Base-by-base conservation (phyloP, 2,113 vertebrate genomes). In the Nymphicus hollandicus region DNA sequence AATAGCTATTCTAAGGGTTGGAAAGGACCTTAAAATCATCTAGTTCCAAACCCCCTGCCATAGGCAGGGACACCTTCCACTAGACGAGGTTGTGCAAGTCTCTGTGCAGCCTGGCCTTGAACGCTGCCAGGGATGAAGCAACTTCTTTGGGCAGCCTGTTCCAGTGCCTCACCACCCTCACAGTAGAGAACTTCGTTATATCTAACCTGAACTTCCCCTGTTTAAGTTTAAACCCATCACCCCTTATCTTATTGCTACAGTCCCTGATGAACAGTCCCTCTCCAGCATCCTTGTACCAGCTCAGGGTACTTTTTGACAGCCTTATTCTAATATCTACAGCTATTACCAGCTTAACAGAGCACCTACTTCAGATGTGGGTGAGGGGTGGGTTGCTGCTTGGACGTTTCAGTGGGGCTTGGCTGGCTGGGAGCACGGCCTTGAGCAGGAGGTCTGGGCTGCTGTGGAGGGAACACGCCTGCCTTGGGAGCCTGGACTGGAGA, bases 291-390 rank as follows among this genome's bases (percentile, higher is more conserved):
- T 35, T 16, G 22, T 58, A 58, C 56, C 56, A 58, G 33, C 35
- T 70, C 55, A 61, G 47, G 35, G 11, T 50, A 20, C 24, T 33
- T 78, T 81, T 65, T 37, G n/a, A 63, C 25, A 71, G 47, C 31
- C 27, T 81, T 46, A 35, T 86, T 90, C n/a, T 73, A 33, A 6
- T 39, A 53, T 17, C 13, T 88, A 17, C 46, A 68, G 37, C 4
- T n/a, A 44, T 2, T 3, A 65, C 46, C 18, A n/a, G 37, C 46
- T 77, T 85, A 78, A 80, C 70, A 73, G n/a, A 50, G 46, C 50
- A 98, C 99, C 96, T 97, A 99, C 99, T 99, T 99, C 70, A 99
- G 98, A 89, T 99, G 99, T 0, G 99, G 98, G 3, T 98, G 98
- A 29, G 98, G 96, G 2, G 91, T 47, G 0, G 97, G 95, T 91